Base-by-base conservation (phyloP, 1,140 invertebrate genomes). In the Drosophila nannoptera region DNA sequence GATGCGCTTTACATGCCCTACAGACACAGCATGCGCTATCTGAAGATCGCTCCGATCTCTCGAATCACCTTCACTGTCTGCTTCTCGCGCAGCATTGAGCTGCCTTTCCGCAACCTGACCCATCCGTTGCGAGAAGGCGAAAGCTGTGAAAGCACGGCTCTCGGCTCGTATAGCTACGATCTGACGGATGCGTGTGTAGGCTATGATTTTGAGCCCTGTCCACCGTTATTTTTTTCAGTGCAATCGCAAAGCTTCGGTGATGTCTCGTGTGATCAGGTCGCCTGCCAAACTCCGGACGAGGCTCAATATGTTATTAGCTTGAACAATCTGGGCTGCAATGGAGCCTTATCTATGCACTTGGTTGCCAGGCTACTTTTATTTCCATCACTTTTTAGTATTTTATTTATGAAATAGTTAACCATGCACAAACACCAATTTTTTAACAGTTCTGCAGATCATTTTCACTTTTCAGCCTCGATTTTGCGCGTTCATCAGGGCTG, bases 1-100 rank as follows among this genome's bases (percentile, higher is more conserved):
- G 91, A 93, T 76, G 91, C 93, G 0, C 94, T 94, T 76, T 95
- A 94, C 74, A 93, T 94, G 77, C 92, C 89, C 42, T 81, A 52
- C 5, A 88, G 89, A 12, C 89, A 90, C 32, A 90, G 90, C 43
- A 88, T 90, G 66, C 90, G 92, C 22, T 90, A 78, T 64, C 65
- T 93, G 7, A 92, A 88, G 71, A 89, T 93, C 35, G 81, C 91
- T 56, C 89, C 90, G 29, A 67, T 81, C 2, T 89, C 86, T 61
- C 89, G 90, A 38, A 78, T 77, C 8, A 56, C 77, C 0, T 86
- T 94, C 9, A 90, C 88, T 31, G 86, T 94, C 16, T 94, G 94
- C 68, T 88, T 90, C 2, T 93, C 93, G 5, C 90, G 92, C 55
- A 71, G 69, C 4, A 73, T 89, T 36, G 61, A 72, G 14, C 87